Evolutionary conservation across 2,113 vertebrate species (phyloP), one percentile per base, ranked within the genome.

Genomic region (Dicrurus megarhynchus): DNA sequence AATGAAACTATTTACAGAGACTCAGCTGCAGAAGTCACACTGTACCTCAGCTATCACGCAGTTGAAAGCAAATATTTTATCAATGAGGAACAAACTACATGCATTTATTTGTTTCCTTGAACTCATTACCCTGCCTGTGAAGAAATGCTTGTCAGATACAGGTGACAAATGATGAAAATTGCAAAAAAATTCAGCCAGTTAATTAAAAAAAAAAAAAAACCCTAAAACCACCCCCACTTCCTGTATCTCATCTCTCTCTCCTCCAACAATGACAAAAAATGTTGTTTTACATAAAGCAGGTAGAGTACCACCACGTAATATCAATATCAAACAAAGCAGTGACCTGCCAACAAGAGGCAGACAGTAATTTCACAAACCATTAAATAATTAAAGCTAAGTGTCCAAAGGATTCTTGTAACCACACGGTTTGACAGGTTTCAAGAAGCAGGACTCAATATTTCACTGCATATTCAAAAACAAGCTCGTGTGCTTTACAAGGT

Each of bases 401-500:
- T 79, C 90, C 82, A 89, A 92, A 61, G 55, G 55, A 78, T 68
- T 84, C 60, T 71, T 94, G 22, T 42, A 90, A 90, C 53, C 80
- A 47, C 16, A 5, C 1, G 3, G 60, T 56, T n/a, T 94, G 89
- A 95, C 41, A 95, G 84, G 87, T 67, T 63, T 70, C 80, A 81
- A 70, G 32, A 30, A 92, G 74, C 55, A 81, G 35, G 92, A 83
- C 63, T 93, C 37, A 57, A 2, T 71, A 69, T 95, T 92, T 93
- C 92, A 89, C 77, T 67, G 69, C 87, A 91, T 21, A 28, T 87
- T 94, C 85, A 84, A 90, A 90, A 87, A 71, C 77, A 70, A 94
- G 87, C 53, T 84, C 39, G 41, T 87, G 77, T 89, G 87, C 85
- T 97, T 96, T 91, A 84, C 95, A 94, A 96, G 93, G 84, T 96